Evolutionary conservation across 2,888 invertebrate genomes (phyloP).

Genomic region (Helleia helle): DNA sequence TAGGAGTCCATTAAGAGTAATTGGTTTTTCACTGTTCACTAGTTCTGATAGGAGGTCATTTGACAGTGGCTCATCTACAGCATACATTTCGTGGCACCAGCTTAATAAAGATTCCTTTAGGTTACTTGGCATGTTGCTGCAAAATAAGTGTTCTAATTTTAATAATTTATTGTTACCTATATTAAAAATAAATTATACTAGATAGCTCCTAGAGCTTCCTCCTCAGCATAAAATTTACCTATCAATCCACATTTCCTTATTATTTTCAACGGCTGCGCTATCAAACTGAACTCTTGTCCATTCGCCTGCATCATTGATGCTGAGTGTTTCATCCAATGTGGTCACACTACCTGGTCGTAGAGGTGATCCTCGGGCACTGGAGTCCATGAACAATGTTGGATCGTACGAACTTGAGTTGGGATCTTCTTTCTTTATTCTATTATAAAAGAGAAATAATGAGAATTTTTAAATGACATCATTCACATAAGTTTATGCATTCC

Average conservation of each 20-base stretch:
- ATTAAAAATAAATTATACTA: no score
- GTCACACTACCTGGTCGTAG: constrained; percentile 49
- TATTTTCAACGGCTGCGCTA: constrained; percentile 40
- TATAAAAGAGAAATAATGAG: no score
- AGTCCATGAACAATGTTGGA: constrained; percentile 33
- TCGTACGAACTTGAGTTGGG: constrained; percentile 61
- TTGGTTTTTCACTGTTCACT: constrained; percentile 51
- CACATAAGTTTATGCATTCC: no score
- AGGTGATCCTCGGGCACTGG: constrained; percentile 38
- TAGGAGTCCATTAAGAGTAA: constrained; percentile 47
- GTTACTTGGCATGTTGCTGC: constrained; percentile 47
- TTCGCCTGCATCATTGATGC: constrained; percentile 57
- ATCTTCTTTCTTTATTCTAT: constrained; percentile 40
- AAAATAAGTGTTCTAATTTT: constrained; percentile 17
- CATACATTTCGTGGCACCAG: constrained; percentile 58
- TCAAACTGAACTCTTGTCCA: constrained; percentile 62
- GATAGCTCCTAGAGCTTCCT: no score
- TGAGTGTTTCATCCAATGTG: constrained; percentile 58
- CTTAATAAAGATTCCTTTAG: constrained; percentile 53
- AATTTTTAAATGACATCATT: no score
- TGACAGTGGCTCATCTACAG: constrained; percentile 44
- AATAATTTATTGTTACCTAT: no score
- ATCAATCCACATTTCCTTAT: constrained; percentile 64
- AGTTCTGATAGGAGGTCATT: constrained; percentile 53
- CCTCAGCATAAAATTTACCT: no score